Evolutionary conservation across 2,888 invertebrate genomes (phyloP).

Genomic region (Eilema caniola): DNA sequence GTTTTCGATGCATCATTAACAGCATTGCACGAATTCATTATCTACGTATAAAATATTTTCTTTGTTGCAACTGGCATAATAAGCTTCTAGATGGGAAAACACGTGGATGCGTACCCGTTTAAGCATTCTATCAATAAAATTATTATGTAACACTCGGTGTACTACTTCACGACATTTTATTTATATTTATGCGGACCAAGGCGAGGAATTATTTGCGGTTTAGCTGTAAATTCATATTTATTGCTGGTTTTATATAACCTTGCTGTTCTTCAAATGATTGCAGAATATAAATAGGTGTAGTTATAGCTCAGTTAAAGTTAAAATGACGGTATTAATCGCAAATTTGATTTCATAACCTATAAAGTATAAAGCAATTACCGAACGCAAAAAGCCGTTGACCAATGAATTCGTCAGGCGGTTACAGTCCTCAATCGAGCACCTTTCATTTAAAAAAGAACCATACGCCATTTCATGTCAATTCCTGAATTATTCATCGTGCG

Average conservation of each 20-base stretch:
- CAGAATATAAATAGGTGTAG: slow-evolving; percentile 36
- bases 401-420: slow-evolving; percentile 87
- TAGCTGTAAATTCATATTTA: slow-evolving; percentile 74
- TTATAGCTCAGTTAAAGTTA: slow-evolving; percentile 13
- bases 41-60: slow-evolving; percentile 54
- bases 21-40: slow-evolving; percentile 81
- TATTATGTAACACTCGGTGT: slow-evolving; percentile 51
- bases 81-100: slow-evolving; percentile 55
- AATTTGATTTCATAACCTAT: slow-evolving; percentile 66
- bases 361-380: slow-evolving; percentile 82
- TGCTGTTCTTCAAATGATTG: slow-evolving; percentile 40
- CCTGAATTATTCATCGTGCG: slow-evolving; percentile 87
- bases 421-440: slow-evolving; percentile 87
- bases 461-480: slow-evolving; percentile 88
- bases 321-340: slow-evolving; percentile 28
- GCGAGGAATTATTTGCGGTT: slow-evolving; percentile 80
- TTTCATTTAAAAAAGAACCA: slow-evolving; percentile 86
- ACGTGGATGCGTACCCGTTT: slow-evolving; percentile 30
- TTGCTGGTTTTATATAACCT: slow-evolving; percentile 60
- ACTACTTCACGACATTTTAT: slow-evolving; percentile 31
- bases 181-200: slow-evolving; percentile 55
- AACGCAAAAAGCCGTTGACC: slow-evolving; percentile 84
- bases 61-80: slow-evolving; percentile 35
- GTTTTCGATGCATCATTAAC: slow-evolving; percentile 80
- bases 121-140: slow-evolving; percentile 43